phyloP scores from a whole-genome alignment of 2,797 vertebrate genomes.

The Pseudopleuronectes americanus region DNA sequence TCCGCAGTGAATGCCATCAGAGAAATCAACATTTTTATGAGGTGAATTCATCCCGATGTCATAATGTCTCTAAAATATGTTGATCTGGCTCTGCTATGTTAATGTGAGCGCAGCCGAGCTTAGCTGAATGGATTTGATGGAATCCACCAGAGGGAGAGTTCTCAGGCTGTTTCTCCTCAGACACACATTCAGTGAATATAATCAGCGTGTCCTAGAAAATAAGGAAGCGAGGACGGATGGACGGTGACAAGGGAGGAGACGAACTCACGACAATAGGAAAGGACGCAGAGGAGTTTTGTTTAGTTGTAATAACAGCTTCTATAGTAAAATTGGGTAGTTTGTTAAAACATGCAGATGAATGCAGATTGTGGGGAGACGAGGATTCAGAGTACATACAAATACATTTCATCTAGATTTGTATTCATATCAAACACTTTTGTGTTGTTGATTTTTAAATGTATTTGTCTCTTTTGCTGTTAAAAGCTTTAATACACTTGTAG shows the following conservation, averaged over 20 bases:
- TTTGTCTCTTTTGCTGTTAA: background rate
- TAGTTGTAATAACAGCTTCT: too few species aligned
- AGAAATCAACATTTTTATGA: conserved; percentile 75
- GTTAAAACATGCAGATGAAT: conserved; percentile 28
- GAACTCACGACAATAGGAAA: background rate
- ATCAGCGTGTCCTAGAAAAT: conserved; percentile 50
- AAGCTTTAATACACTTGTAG: too few species aligned
- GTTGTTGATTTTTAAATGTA: too few species aligned
- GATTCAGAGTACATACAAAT: background rate
- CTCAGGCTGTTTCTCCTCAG: conserved; percentile 33
- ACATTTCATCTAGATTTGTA: background rate
- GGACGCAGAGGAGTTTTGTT: background rate
- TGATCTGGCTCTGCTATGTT: conserved; percentile 66
- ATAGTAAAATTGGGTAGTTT: background rate
- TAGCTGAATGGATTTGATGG: conserved; percentile 70
- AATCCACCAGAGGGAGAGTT: conserved; percentile 49
- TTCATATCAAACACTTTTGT: background rate
- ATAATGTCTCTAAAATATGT: conserved; percentile 69
- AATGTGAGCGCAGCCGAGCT: conserved; percentile 66
- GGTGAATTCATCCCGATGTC: conserved; percentile 61
- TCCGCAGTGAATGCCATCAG: conserved; percentile 50
- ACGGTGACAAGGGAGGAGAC: background rate
- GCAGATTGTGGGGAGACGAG: background rate
- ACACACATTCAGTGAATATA: conserved; percentile 52
- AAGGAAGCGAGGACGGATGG: background rate